These are phyloP conservation scores for Calliphora vomitoria DNA, from an alignment of 2,888 invertebrate species.

Conservation along the genomic window DNA sequence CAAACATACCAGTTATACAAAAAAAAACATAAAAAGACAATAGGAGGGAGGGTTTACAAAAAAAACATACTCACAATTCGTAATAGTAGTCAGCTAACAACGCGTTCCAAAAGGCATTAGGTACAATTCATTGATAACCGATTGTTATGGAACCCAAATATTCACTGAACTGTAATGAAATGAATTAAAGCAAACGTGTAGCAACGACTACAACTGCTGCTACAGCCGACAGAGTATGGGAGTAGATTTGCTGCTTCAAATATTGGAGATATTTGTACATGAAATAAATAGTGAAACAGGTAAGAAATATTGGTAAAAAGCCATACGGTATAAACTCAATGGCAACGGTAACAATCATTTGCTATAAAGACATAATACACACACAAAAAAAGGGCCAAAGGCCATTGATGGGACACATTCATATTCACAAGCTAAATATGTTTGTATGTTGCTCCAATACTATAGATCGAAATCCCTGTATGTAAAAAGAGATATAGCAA, in stretches of 20 bases:
- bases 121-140: conserved; percentile 82
- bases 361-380: conserved; percentile 15
- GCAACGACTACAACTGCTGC: background rate
- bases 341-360: conserved; percentile 66
- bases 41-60: background rate
- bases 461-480: conserved; percentile 20
- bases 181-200: conserved; percentile 78
- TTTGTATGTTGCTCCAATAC: background rate
- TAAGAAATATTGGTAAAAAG: conserved; percentile 63
- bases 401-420: conserved; percentile 64
- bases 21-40: conserved; percentile 33
- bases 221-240: background rate
- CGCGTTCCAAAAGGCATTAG: conserved; percentile 77
- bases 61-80: conserved; percentile 4
- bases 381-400: conserved; percentile 55
- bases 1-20: conserved; percentile 20
- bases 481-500: conserved; percentile 12
- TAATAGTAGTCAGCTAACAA: conserved; percentile 64
- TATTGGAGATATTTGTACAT: conserved; percentile 9
- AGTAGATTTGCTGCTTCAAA: conserved; percentile 3
- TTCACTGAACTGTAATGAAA: conserved; percentile 83
- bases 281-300: conserved; percentile 41
- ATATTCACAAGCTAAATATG: conserved; percentile 3
- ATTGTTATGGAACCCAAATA: conserved; percentile 83
- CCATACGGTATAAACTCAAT: conserved; percentile 65